Base-by-base conservation (phyloP, 2,113 vertebrate species). In the Toxotes jaculatrix region DNA sequence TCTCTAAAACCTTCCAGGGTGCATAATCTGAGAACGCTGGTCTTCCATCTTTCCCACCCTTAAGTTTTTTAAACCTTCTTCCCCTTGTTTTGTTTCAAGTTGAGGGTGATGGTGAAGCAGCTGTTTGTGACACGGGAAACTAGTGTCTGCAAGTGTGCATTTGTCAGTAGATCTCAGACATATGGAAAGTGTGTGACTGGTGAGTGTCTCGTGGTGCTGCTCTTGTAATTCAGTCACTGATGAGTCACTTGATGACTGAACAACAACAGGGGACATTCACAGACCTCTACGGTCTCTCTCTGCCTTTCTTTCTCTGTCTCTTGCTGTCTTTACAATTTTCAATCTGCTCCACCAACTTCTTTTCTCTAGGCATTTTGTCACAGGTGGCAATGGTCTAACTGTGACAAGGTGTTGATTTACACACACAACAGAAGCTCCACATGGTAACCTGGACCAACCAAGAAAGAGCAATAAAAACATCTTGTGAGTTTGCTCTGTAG, bases 351-450 rank as follows among this genome's bases (percentile, higher is more conserved):
- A 23, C 74, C 23, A 38, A 40, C 67, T 64, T 56, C 43, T 56
- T 72, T 77, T 70, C 47, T 60, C 42, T 12, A 12, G 61, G 34
- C 5, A 6, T 38, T 84, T 77, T 34, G 79, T 74, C 84, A 90
- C 85, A 90, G 78, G 76, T 87, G 87, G 79, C 74, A 55, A 1
- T 40, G 47, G 72, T 71, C 63, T 85, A 75, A 75, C 66, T 77
- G 51, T 67, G 84, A 89, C 82, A 87, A 69, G 49, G 80, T 81
- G 83, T 76, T 91, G 80, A 95, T 93, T 93, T 93, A 91, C 71
- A 82, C 74, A 67, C 87, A 89, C 87, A 87, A 83, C 76, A 77
- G 85, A 88, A 87, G 77, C 40, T 82, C 77, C 71, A 80, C 83
- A 77, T 91, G 88, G 89, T 81, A 84, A 74, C 70, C 80, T 71